These are phyloP conservation scores for chimpanzee (Pan troglodytes) DNA, from an alignment of 2,113 vertebrate species.

Conservation along the genomic window NHGRI_mPanTro3-v2.1_pri NC_072414.2:23691501-23692000, in stretches of 20 bases:
- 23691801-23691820: slow-evolving; percentile 56
- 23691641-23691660: neutral
- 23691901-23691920: neutral
- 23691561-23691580: slow-evolving; percentile 63
- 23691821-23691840: slow-evolving; percentile 57
- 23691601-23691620: neutral
- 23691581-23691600: slow-evolving; percentile 40
- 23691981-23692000: neutral
- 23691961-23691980: neutral
- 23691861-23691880: neutral
- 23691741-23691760: neutral
- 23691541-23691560: slow-evolving; percentile 65
- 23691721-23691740: neutral
- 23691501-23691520: slow-evolving; percentile 56
- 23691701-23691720: neutral
- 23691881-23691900: neutral
- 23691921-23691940: neutral
- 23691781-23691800: slow-evolving; percentile 50
- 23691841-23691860: neutral
- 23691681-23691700: slow-evolving; percentile 11
- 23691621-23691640: neutral
- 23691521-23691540: slow-evolving; percentile 55
- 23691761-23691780: neutral
- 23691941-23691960: neutral
- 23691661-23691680: neutral